phyloP scores from a whole-genome alignment of 1,140 invertebrate genomes.

The Anadara kagoshimensis region DNA sequence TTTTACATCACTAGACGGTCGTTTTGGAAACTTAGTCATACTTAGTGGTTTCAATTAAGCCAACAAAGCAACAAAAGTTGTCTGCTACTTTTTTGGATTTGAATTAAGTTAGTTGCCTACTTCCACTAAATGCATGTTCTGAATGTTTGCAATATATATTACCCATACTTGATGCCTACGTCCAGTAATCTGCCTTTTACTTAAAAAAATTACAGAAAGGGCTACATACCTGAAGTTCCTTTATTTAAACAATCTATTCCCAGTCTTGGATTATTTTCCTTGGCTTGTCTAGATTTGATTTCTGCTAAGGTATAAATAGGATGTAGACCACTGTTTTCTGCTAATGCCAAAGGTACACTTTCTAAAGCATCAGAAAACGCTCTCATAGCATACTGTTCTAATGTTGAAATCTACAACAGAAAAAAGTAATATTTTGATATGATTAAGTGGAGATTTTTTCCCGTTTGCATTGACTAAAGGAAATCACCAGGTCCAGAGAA shows the following conservation, averaged over 20 bases:
- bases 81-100: no score
- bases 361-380: conserved; percentile 97
- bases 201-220: not conserved
- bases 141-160: no score
- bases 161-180: not conserved
- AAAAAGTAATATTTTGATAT: not conserved
- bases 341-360: conserved; percentile 93
- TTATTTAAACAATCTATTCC: conserved; percentile 96
- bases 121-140: no score
- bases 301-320: conserved; percentile 95
- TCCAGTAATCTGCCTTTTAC: not conserved
- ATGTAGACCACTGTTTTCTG: conserved; percentile 96
- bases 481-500: no score
- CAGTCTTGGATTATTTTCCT: conserved; percentile 89
- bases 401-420: conserved; percentile 82
- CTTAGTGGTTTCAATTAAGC: no score
- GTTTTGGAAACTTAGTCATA: no score
- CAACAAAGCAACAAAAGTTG: no score
- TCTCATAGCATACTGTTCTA: conserved; percentile 98
- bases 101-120: no score
- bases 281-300: conserved; percentile 91
- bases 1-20: no score
- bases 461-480: no score
- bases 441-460: no score
- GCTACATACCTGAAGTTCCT: conserved; percentile 82